These are phyloP conservation scores for Hirtodrosophila trivittata DNA, from an alignment of 2,888 invertebrate genomes.

Conservation along the genomic window DNA sequence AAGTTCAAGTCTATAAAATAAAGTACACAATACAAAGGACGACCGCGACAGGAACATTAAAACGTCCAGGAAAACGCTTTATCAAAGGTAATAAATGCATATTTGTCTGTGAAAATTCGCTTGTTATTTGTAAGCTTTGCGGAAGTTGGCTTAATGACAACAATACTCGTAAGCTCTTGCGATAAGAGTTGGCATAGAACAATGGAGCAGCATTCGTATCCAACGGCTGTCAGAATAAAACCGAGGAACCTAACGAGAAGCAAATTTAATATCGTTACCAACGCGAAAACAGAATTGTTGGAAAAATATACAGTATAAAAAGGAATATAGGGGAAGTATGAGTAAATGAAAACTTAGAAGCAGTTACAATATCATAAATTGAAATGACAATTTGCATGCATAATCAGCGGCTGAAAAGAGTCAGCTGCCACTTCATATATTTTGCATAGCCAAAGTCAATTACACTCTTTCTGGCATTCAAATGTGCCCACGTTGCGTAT, in stretches of 20 bases:
- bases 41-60: not conserved
- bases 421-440: constrained; percentile 66
- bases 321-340: constrained; percentile 7
- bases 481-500: constrained; percentile 47
- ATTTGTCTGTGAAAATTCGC: constrained; percentile 27
- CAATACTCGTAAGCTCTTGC: constrained; percentile 33
- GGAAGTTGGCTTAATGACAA: constrained; percentile 62
- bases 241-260: not conserved
- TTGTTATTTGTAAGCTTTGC: constrained; percentile 43
- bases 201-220: constrained; percentile 36
- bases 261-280: constrained; percentile 69
- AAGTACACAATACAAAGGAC: not conserved
- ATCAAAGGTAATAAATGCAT: constrained; percentile 34
- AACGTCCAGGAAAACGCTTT: constrained; percentile 3
- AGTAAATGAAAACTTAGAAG: constrained; percentile 30
- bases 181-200: constrained; percentile 56
- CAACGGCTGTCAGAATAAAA: not conserved
- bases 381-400: constrained; percentile 72
- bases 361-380: constrained; percentile 46
- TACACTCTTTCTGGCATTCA: constrained; percentile 55
- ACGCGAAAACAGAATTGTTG: constrained; percentile 48
- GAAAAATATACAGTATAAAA: constrained; percentile 22
- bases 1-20: too few relatives aligned
- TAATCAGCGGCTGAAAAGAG: constrained; percentile 50
- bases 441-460: constrained; percentile 70